These are phyloP conservation scores for Caenorhabditis becei DNA, from an alignment of 2,888 invertebrate species.

Conservation along the genomic window DNA sequence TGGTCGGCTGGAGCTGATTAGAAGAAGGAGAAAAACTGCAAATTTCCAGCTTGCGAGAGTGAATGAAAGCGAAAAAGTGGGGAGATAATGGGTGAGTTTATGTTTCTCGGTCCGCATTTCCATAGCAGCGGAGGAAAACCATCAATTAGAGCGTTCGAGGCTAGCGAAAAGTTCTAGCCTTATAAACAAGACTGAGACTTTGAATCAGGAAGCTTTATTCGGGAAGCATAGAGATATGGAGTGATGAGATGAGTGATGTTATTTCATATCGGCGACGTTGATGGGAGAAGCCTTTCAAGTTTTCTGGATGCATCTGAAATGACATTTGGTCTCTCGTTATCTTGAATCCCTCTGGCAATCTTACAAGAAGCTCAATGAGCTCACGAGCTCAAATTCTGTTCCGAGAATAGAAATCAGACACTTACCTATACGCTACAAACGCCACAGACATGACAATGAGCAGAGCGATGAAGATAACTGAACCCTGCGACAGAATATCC, in stretches of 20 bases:
- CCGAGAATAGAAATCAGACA: not conserved
- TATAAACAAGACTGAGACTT: too few species aligned
- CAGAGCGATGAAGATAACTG: slow-evolving; percentile 63
- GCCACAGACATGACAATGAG: slow-evolving; percentile 51
- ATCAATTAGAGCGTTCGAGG: too few species aligned
- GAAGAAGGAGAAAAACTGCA: not conserved
- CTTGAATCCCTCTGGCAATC: slow-evolving; percentile 11
- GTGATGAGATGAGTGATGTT: too few species aligned
- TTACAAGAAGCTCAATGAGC: slow-evolving; percentile 31
- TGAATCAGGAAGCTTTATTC: too few species aligned
- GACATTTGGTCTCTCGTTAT: slow-evolving; percentile 1
- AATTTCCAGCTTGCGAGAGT: not conserved
- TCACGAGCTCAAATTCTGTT: not conserved
- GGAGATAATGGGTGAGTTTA: too few species aligned
- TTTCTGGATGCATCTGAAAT: slow-evolving; percentile 64
- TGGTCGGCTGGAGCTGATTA: not conserved
- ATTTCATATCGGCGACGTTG: too few species aligned
- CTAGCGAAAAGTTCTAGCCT: too few species aligned
- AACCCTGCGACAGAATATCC: slow-evolving; percentile 63
- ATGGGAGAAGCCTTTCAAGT: slow-evolving; percentile 49
- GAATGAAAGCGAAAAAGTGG: not conserved
- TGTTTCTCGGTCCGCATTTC: too few species aligned
- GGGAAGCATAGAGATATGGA: too few species aligned
- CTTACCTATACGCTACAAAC: slow-evolving; percentile 65
- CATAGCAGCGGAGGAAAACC: too few species aligned